Conservation (phyloP, 1,140 invertebrate genomes). For the Pygmarrhopalites habei region DNA sequence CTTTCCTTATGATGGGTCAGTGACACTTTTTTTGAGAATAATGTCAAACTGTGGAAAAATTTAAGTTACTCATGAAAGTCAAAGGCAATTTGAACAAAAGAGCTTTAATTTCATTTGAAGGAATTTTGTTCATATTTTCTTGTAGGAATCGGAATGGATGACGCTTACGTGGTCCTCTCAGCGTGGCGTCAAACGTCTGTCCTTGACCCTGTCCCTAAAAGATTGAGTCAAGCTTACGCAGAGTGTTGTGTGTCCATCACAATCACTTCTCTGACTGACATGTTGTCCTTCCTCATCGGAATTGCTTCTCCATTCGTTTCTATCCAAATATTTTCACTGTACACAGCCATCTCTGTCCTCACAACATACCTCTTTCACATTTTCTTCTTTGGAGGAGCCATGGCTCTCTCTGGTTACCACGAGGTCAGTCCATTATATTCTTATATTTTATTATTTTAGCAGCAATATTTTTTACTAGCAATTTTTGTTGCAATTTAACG, state of each 20-base stretch:
- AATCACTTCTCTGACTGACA: slow-evolving; percentile 94
- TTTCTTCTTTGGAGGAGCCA: too few relatives aligned
- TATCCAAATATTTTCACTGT: slow-evolving; percentile 93
- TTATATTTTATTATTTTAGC: too few relatives aligned
- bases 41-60: too few relatives aligned
- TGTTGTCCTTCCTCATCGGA: slow-evolving; percentile 92
- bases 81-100: too few relatives aligned
- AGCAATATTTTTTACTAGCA: too few relatives aligned
- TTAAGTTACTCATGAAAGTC: too few relatives aligned
- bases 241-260: slow-evolving; percentile 89
- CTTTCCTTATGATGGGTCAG: too few relatives aligned
- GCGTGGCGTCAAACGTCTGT: slow-evolving; percentile 79
- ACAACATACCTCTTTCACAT: slow-evolving; percentile 91
- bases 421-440: too few relatives aligned
- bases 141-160: slow-evolving; percentile 89
- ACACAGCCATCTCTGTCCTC: slow-evolving; percentile 78
- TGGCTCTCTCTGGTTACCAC: slow-evolving; percentile 80
- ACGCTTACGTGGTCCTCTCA: slow-evolving; percentile 92
- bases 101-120: too few relatives aligned
- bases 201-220: slow-evolving; percentile 67
- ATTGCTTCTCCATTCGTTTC: slow-evolving; percentile 89
- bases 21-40: too few relatives aligned
- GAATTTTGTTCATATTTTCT: too few relatives aligned
- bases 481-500: too few relatives aligned
- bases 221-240: slow-evolving; percentile 78